Base-by-base conservation (phyloP, 2,797 vertebrate genomes). In the Oceanodroma leucorhoa region DNA sequence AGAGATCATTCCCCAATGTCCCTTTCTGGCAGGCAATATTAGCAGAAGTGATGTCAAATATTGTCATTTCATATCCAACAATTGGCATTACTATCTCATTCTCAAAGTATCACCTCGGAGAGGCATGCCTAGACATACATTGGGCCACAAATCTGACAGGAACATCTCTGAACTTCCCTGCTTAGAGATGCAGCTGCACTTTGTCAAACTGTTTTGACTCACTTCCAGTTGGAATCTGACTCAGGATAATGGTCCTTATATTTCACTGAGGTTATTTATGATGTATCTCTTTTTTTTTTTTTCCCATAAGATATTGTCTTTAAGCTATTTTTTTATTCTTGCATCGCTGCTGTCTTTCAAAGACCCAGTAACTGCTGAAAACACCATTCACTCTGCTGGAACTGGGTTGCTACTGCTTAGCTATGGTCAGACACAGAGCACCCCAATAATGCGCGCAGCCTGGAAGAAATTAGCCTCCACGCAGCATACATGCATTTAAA, bases 31-130 rank as follows among this genome's bases (percentile, higher is more conserved):
- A 96, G 76, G 76, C 57, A 91, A 29, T 95, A 94, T 93, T 92
- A 96, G 89, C 82, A 96, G 84, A 93, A 92, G 72, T 89, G 65
- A 96, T 96, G 43, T 95, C 96, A 95, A 97, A 96, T 94, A 95
- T 94, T 96, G 84, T 86, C 92, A 93, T 95, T 96, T 96, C 88
- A 91, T 91, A 95, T 65, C 88, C 78, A 91, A 87, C 83, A 95
- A 91, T 0, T 58, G 88, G 78, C 76, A 81, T 86, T 87, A 89
- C 81, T 66, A 75, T 51, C 65, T 87, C 75, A 87, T 92, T 91
- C 88, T 46, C 79, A 36, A 87, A 85, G 78, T 18, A 87, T 57
- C 64, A 41, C 55, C 83, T 77, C 69, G 53, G 57, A 85, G 88
- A 95, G 65, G 69, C 78, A 92, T 87, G 86, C 54, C 86, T 80